Conservation (phyloP, 2,888 invertebrate species). For the Nezara viridula region DNA sequence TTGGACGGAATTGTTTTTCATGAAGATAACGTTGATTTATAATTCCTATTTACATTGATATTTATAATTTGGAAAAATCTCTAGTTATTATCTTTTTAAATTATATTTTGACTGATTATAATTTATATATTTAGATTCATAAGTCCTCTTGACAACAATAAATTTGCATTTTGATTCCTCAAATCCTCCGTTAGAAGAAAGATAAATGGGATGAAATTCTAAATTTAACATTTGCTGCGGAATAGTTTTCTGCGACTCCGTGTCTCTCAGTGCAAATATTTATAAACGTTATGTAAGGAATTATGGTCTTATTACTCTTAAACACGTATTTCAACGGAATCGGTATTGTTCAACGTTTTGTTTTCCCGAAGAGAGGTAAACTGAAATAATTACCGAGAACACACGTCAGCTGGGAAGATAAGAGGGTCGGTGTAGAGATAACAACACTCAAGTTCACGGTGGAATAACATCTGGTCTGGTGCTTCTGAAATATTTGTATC, state of each 20-base stretch:
- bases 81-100: too few species aligned
- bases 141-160: not conserved
- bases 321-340: not conserved
- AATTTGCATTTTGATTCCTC: not conserved
- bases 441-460: not conserved
- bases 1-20: too few species aligned
- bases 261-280: not conserved
- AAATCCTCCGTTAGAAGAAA: not conserved
- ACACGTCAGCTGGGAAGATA: slow-evolving; percentile 17
- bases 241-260: not conserved
- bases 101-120: too few species aligned
- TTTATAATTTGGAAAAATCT: too few species aligned
- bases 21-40: too few species aligned
- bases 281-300: not conserved
- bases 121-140: not conserved
- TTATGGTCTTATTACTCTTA: not conserved
- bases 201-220: not conserved
- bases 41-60: too few species aligned
- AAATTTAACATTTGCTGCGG: not conserved
- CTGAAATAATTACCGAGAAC: not conserved
- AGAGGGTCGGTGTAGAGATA: not conserved
- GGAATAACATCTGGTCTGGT: not conserved
- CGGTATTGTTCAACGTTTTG: not conserved
- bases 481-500: not conserved
- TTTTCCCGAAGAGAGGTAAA: not conserved